Conservation (phyloP, 2,797 vertebrate species). For the Phylloscopus collybita region DNA sequence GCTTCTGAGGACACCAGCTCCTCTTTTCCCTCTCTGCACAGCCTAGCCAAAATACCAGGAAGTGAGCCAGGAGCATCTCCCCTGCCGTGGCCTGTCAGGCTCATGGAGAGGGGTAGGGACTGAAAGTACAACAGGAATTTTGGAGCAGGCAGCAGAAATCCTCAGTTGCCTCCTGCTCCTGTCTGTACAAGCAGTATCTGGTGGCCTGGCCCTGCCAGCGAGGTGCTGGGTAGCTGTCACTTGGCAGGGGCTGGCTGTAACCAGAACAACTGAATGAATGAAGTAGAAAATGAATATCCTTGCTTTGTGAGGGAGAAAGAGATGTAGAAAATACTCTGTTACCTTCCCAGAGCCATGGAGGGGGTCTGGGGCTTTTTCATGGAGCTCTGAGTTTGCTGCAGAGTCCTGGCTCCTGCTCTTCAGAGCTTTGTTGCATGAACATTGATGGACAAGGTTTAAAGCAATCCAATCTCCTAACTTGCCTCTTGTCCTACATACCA, state of each 20-base stretch:
- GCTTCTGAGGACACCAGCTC: background rate
- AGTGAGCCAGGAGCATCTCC: background rate
- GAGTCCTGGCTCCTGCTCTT: slow-evolving; percentile 24
- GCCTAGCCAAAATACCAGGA: background rate
- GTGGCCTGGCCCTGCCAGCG: background rate
- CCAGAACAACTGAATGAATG: background rate
- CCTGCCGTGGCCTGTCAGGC: background rate
- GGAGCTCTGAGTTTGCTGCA: background rate
- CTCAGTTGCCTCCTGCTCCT: background rate
- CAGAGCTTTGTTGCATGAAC: background rate
- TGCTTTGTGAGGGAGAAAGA: background rate
- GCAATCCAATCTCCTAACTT: background rate
- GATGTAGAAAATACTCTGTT: background rate
- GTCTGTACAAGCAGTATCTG: background rate
- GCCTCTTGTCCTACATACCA: background rate
- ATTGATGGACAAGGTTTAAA: background rate
- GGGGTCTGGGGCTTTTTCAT: background rate
- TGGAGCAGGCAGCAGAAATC: background rate
- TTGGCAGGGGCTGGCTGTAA: background rate
- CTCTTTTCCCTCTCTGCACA: background rate
- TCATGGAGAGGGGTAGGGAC: background rate
- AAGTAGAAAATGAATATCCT: background rate
- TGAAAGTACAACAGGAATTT: background rate
- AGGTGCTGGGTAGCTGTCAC: background rate
- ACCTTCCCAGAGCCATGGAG: background rate